Conservation (phyloP, 2,113 vertebrate species). For the Isichthys henryi region DNA sequence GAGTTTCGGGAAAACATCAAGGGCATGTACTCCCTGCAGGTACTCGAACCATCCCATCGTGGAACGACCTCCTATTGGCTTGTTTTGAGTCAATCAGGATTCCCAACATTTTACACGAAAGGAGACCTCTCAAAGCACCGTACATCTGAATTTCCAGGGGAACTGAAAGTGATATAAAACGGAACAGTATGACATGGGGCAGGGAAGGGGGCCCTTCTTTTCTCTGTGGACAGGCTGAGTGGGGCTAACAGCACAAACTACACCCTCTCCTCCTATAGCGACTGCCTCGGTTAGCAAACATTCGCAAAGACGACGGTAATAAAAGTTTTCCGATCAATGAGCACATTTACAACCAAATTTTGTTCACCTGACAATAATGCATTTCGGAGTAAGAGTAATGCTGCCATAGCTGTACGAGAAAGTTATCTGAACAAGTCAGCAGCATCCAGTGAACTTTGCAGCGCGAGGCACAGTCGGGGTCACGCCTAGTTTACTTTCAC, state of each 20-base stretch:
- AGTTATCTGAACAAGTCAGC: not conserved
- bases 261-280: not conserved
- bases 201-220: not conserved
- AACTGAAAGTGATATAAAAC: not conserved
- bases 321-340: not conserved
- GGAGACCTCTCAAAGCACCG: not conserved
- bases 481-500: not conserved
- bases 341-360: not conserved
- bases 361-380: not conserved
- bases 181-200: not conserved
- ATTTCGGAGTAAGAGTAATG: not conserved
- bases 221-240: not conserved
- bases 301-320: not conserved
- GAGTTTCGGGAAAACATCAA: conserved; percentile 86
- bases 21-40: conserved; percentile 82
- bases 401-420: not conserved
- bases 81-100: not conserved
- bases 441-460: not conserved
- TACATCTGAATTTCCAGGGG: not conserved
- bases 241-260: not conserved
- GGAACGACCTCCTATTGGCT: not conserved
- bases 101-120: not conserved
- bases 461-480: not conserved
- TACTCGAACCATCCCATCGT: conserved; percentile 48
- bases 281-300: not conserved